Evolutionary conservation across 1,140 invertebrate species (phyloP), one percentile per base, ranked within the genome.

Genomic region (Drosophila micromelanica): DNA sequence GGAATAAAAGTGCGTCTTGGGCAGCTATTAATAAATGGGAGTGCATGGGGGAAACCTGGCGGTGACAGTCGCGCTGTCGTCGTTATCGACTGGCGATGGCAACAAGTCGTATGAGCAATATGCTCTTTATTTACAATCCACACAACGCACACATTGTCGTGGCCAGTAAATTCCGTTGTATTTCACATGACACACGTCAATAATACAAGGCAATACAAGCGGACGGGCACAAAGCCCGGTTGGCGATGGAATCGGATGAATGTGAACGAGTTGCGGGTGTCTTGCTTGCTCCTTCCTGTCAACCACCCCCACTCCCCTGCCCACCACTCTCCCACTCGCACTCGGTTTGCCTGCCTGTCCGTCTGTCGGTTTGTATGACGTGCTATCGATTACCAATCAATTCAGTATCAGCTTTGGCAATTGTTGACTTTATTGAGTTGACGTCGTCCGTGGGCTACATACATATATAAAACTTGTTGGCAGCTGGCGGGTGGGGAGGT

Each of bases 31-130:
- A 30, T 27, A 30, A 30, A 43, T 15, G 27, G 13, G 11, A 35
- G 37, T 52, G 13, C 15, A 35, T 52, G 38, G 27, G 30, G 20
- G 27, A 17, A 23, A 48, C 8, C 46, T 35, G 49, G 13, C 49
- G 6, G 57, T 43, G 57, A 48, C 37, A 56, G 49, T n/a, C 15
- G 51, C 32, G 23, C n/a, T 17, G 15, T 2, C 20, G 20, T 23
- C 7, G 7, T 35, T 23, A n/a, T 30, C 43, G 40, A 43, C 38
- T 57, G n/a, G n/a, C n/a, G 40, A 38, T 60, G 78, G 78, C 78
- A 81, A 81, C 74, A 81, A 82, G 78, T 81, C 79, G 79, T 78
- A 74, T 73, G 78, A 69, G 74, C 78, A 80, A 80, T 81, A 73
- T 82, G 62, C 69, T 55, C 63, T 78, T 78, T 81, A 81, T 81